A percentile compares a stretch with the other conserved stretches of the same genome.
These are phyloP conservation scores for Euleptes europaea DNA, from an alignment of 2,113 vertebrate species.

Conservation along the genomic window DNA sequence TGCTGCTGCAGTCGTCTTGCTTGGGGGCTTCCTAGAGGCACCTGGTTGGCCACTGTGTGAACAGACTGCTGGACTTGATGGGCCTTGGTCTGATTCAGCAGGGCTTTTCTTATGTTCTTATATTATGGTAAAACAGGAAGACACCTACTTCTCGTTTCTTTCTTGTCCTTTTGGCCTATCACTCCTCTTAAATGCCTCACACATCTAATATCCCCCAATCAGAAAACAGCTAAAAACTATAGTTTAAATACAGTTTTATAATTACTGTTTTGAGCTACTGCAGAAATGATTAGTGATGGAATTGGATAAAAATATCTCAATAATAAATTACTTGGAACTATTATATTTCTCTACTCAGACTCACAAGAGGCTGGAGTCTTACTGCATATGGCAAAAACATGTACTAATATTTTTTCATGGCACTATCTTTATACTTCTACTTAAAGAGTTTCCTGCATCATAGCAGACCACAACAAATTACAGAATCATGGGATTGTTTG, in stretches of 20 bases:
- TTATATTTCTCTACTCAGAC: conserved; percentile 12
- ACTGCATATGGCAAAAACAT: not conserved
- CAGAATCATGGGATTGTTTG: not conserved
- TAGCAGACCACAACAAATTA: not conserved
- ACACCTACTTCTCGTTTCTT: not conserved
- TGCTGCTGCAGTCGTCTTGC: too few species aligned
- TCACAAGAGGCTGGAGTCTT: not conserved
- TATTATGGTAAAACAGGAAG: not conserved
- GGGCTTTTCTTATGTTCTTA: too few species aligned
- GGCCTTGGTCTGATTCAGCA: too few species aligned
- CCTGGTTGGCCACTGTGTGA: too few species aligned
- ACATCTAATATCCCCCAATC: not conserved
- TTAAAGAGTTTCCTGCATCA: fast-evolving
- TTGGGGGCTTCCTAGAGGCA: too few species aligned
- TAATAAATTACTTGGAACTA: not conserved
- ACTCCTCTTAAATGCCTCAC: not conserved
- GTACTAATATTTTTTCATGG: not conserved
- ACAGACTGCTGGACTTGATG: too few species aligned
- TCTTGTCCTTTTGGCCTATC: not conserved
- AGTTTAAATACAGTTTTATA: too few species aligned
- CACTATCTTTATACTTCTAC: not conserved
- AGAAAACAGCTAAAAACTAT: too few species aligned
- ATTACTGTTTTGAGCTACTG: too few species aligned
- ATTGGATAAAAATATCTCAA: too few species aligned
- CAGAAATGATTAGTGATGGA: too few species aligned